phyloP scores from a whole-genome alignment of 2,797 vertebrate genomes.

The Avahi laniger region DNA sequence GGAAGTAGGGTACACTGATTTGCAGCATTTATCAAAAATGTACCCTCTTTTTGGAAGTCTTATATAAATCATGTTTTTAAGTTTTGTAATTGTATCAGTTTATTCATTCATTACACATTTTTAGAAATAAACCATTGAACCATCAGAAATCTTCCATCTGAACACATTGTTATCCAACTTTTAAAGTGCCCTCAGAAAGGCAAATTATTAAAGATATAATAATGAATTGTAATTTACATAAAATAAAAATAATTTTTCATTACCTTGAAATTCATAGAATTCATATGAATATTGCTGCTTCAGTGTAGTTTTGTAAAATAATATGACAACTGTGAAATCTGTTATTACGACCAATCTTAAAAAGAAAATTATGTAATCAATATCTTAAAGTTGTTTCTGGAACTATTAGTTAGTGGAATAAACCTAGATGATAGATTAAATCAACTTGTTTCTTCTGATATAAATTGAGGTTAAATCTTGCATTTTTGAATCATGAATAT shows the following conservation, averaged over 20 bases:
- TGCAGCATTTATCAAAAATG: neutral
- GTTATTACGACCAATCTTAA: slow-evolving; percentile 31
- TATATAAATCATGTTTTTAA: neutral
- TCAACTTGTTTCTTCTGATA: neutral
- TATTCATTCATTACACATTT: neutral
- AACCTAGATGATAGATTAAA: neutral
- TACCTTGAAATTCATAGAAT: neutral
- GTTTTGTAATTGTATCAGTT: neutral
- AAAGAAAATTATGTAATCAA: slow-evolving; percentile 19
- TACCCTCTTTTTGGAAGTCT: neutral
- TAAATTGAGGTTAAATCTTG: neutral
- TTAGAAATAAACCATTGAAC: neutral
- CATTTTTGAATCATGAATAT: slow-evolving; percentile 23
- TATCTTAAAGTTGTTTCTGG: neutral
- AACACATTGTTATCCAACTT: slow-evolving; percentile 2
- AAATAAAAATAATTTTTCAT: slow-evolving; percentile 17
- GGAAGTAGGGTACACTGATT: neutral
- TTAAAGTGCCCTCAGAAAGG: neutral
- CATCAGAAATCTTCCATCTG: neutral
- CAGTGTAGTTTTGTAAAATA: slow-evolving; percentile 29
- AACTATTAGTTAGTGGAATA: slow-evolving; percentile 30
- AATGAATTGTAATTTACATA: neutral
- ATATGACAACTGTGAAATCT: slow-evolving; percentile 1
- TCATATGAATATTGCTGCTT: neutral
- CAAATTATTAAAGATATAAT: neutral